Conservation (phyloP, 2,113 vertebrate species). For the Colinus virginianus region DNA sequence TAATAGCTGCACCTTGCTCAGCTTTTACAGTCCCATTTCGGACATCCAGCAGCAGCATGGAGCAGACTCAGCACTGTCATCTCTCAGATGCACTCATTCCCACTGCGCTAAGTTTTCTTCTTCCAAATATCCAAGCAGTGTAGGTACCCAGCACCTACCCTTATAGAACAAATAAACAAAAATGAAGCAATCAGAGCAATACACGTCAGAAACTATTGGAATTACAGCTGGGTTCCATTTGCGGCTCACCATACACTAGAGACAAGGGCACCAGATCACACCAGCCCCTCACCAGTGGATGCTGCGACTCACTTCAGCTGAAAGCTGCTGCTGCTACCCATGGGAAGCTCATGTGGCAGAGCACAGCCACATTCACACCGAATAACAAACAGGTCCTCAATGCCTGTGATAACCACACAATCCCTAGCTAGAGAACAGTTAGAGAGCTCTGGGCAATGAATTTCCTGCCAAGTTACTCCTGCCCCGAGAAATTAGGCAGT, state of each 20-base stretch:
- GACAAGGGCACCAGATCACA: neutral
- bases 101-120: neutral
- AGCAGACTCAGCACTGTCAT: neutral
- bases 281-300: neutral
- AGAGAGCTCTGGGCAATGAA: neutral
- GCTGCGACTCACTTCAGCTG: neutral
- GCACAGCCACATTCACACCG: neutral
- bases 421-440: neutral
- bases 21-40: neutral
- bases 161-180: neutral
- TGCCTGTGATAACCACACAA: rapidly evolving
- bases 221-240: neutral
- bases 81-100: neutral
- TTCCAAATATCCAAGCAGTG: neutral
- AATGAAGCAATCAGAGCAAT: neutral
- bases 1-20: neutral
- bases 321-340: neutral
- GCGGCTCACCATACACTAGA: neutral
- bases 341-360: rapidly evolving
- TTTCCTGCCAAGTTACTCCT: neutral
- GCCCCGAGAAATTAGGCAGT: neutral
- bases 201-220: neutral
- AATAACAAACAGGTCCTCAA: neutral
- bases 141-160: neutral
- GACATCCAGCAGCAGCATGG: neutral